phyloP scores from a whole-genome alignment of 2,888 invertebrate species.

The Aplocera efformata region DNA sequence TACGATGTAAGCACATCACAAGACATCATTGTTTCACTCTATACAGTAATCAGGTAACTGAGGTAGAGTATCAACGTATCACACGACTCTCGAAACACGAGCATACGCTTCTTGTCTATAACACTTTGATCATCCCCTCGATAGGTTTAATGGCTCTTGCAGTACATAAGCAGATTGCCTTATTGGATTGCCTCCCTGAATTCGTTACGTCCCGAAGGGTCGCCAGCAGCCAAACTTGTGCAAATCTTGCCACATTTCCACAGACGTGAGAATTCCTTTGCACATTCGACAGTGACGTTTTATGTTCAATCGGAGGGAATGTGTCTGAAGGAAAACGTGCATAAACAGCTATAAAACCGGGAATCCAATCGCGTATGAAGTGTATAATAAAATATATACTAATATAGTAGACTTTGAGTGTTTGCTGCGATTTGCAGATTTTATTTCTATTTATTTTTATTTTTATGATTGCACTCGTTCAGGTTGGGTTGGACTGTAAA shows the following conservation, averaged over 20 bases:
- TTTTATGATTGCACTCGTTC: background rate
- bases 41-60: no score
- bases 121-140: no score
- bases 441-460: background rate
- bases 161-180: conserved; percentile 34
- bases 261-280: conserved; percentile 47
- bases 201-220: conserved; percentile 44
- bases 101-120: no score
- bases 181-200: conserved; percentile 45
- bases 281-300: conserved; percentile 48
- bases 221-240: conserved; percentile 40
- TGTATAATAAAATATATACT: conserved; percentile 25
- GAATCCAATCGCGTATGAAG: conserved; percentile 23
- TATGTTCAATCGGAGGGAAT: conserved; percentile 52
- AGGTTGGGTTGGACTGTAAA: background rate
- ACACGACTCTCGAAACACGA: no score
- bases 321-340: conserved; percentile 43
- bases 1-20: no score
- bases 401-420: conserved; percentile 14
- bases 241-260: conserved; percentile 52
- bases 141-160: conserved; percentile 35
- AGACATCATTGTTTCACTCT: no score
- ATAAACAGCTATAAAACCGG: conserved; percentile 36
- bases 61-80: no score
- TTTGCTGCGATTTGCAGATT: conserved; percentile 11